Evolutionary conservation across 2,888 invertebrate species (phyloP).

Genomic region (Tetranychus piercei): DNA sequence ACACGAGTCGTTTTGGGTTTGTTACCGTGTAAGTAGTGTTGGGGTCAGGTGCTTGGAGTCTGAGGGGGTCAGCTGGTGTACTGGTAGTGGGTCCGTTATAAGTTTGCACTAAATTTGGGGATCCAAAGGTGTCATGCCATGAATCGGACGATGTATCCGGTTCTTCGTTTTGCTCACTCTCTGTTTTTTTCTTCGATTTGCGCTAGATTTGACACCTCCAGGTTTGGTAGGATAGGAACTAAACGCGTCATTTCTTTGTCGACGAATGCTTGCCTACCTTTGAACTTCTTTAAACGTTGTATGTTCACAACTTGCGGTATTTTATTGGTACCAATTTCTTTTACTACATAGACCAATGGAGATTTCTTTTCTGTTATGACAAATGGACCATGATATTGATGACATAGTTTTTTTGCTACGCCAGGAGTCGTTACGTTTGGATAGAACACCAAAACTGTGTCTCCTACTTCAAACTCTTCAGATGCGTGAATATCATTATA

Average conservation of each 20-base stretch:
- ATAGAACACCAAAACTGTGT: background rate
- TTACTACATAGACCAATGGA: background rate
- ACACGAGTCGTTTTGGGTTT: too few relatives aligned
- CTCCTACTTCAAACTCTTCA: background rate
- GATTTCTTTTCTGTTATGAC: background rate
- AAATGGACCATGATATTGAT: background rate
- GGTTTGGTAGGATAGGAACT: background rate
- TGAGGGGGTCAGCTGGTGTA: too few relatives aligned
- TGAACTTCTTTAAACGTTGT: background rate
- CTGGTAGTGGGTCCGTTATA: too few relatives aligned
- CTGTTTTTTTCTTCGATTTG: background rate
- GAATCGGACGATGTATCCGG: too few relatives aligned
- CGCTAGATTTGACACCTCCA: rapidly evolving
- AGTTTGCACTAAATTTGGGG: too few relatives aligned
- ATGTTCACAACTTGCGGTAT: background rate
- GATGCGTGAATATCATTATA: background rate
- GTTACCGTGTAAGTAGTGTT: too few relatives aligned
- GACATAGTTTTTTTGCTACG: background rate
- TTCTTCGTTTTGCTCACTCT: too few relatives aligned
- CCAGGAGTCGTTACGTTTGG: background rate
- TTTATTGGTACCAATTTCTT: background rate
- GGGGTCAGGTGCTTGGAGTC: too few relatives aligned
- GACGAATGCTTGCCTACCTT: background rate
- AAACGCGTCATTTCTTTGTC: background rate
- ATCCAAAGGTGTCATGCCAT: too few relatives aligned